phyloP scores from a whole-genome alignment of 2,888 invertebrate genomes.

The Calameuta idolon region DNA sequence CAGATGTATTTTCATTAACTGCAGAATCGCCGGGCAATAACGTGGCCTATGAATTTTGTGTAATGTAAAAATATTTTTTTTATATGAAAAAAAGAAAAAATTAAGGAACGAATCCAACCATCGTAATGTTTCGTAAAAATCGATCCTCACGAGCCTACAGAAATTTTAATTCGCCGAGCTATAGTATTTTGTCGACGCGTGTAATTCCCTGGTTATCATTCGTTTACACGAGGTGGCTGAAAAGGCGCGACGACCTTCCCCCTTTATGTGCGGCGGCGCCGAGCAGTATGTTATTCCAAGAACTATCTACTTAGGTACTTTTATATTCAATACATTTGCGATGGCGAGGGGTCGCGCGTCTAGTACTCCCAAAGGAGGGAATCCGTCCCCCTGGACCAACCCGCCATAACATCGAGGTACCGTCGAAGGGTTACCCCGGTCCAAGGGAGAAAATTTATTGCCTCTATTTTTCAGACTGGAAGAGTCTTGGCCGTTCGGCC shows the following conservation, averaged over 20 bases:
- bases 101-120: neutral
- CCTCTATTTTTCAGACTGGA: slow-evolving; percentile 31
- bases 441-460: slow-evolving; percentile 22
- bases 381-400: slow-evolving; percentile 23
- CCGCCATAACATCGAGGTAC: slow-evolving; percentile 47
- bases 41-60: neutral
- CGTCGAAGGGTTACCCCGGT: slow-evolving; percentile 52
- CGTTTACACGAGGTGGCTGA: slow-evolving; percentile 44
- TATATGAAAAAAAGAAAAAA: neutral
- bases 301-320: slow-evolving; percentile 63
- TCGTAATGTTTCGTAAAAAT: neutral
- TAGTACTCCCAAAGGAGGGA: slow-evolving; percentile 60
- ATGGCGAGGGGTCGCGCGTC: slow-evolving; percentile 42
- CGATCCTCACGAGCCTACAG: neutral
- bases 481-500: slow-evolving; percentile 7
- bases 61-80: neutral
- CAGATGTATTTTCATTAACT: slow-evolving; percentile 3
- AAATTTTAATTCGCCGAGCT: neutral
- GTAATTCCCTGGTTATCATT: slow-evolving; percentile 62
- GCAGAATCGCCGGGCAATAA: neutral
- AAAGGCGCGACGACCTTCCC: slow-evolving; percentile 11
- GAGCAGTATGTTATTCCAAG: slow-evolving; percentile 56
- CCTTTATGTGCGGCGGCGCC: slow-evolving; percentile 12
- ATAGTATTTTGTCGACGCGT: slow-evolving; percentile 4
- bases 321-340: slow-evolving; percentile 65